Evolutionary conservation across 1,140 invertebrate genomes (phyloP), one percentile per base, ranked within the genome.

Genomic region (Dreissena polymorpha): DNA sequence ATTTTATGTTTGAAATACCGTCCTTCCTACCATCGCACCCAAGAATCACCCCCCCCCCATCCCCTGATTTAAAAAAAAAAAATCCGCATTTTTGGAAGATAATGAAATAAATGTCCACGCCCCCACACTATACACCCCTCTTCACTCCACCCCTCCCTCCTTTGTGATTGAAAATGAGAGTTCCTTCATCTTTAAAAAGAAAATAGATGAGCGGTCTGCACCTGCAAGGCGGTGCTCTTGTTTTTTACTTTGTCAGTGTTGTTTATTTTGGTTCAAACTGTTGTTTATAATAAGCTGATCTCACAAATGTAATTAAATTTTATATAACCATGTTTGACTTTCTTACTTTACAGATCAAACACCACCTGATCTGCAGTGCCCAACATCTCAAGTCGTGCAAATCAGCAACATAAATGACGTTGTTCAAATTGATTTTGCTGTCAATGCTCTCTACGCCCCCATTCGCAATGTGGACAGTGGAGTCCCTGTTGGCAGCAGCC

Each of bases 291-390:
- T 3, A n/a, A 12, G 21, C 21, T n/a, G 16, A 18, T 60, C 10
- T n/a, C 16, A 60, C 57, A 60, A 18, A 60, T 60, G 21, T 60
- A 3, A 18, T 5, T 23, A 60, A 6, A 60, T 18, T n/a, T 10
- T 18, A 60, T 18, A 6, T 60, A 60, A 18, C 57, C 57, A 60
- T 60, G 57, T 60, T 2, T 12, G 39, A n/a, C 10, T 18, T 12
- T n/a, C 10, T 60, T 60, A 60, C 57, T n/a, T 60, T 60, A n/a
- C 16, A 60, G 57, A 60, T 12, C 21, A 3, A 3, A 60, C 57
- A 60, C 57, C 57, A 3, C 57, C 57, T 12, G 57, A 60, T 60
- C 57, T 60, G 57, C 57, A 60, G 21, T 60, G 57, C 57, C 57
- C 57, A 18, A 60, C 16, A 18, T 60, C 57, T 6, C 3, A 6